phyloP scores from a whole-genome alignment of 2,888 invertebrate species.

The Sminthurides aquaticus region DNA sequence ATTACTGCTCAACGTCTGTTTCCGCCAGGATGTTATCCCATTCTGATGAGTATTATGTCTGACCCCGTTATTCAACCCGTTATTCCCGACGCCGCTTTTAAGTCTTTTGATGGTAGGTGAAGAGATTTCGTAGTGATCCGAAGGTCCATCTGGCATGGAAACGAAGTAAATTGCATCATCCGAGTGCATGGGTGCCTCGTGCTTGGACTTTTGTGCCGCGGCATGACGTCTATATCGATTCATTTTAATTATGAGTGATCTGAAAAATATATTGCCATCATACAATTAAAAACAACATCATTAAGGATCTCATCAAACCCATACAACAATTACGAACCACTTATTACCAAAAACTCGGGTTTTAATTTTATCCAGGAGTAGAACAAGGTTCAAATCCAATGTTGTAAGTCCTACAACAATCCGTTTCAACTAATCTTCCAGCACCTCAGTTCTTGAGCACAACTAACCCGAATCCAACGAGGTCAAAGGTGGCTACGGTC shows the following conservation, averaged over 20 bases:
- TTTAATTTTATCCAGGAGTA: too few species aligned
- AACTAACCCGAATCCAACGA: too few species aligned
- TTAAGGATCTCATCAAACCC: too few species aligned
- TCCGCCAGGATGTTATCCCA: neutral
- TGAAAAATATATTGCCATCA: neutral
- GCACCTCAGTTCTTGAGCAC: too few species aligned
- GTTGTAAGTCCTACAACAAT: too few species aligned
- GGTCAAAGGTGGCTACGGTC: too few species aligned
- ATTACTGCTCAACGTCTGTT: neutral
- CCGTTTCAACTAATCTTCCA: too few species aligned
- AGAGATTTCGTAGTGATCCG: neutral
- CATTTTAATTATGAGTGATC: constrained; percentile 6
- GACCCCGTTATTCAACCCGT: neutral
- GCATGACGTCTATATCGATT: constrained; percentile 12
- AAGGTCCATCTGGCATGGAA: neutral
- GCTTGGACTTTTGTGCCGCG: neutral
- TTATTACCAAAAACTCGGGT: too few species aligned
- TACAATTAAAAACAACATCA: neutral
- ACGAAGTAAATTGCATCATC: constrained; percentile 22
- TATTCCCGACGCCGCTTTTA: neutral
- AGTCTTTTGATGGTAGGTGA: neutral
- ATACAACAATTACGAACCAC: too few species aligned
- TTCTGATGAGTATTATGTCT: neutral
- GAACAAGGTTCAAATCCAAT: too few species aligned
- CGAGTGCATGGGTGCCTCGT: constrained; percentile 8